Evolutionary conservation across 2,888 invertebrate genomes (phyloP), one percentile per base, ranked within the genome.

Genomic region (Hypsopygia costalis): DNA sequence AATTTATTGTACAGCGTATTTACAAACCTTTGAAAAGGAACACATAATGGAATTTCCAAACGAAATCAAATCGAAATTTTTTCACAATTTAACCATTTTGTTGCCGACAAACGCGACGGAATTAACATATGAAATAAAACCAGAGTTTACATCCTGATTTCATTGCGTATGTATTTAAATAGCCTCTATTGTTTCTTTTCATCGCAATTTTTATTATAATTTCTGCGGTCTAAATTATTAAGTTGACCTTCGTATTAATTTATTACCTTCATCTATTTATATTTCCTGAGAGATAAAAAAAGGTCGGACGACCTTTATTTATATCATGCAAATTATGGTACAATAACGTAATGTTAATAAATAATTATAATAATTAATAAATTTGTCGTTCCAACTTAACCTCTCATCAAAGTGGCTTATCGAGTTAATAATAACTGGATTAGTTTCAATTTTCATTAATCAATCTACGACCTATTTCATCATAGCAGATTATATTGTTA

Each of bases 381-480:
- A 16, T 16, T 16, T 16, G 16, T 10, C 10, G n/a, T 9, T 20
- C 16, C 20, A 20, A 11, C 34, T 34, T 16, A 16, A 16, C 16
- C 16, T 16, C 16, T 22, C 31, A 31, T 31, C 34, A 34, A 49
- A 55, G 41, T 37, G 50, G 41, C 46, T 59, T 54, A 58, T 30
- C 36, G 42, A 54, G 46, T 57, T 52, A 49, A 58, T 55, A 51
- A 43, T 49, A 31, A 47, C 34, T 41, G 51, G 58, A 62, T 63
- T 58, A 58, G 49, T 58, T 55, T 52, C 41, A 52, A 61, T 62
- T 58, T 60, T 58, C 48, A 55, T 62, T 63, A 60, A 54, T 55
- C 51, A 46, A 41, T 46, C 46, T 43, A 3, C 53, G 52, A 62
- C 62, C 57, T 57, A 66, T 60, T 63, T 62, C 47, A 51, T 55